Evolutionary conservation across 2,797 vertebrate genomes (phyloP), one percentile per base, ranked within the genome.

Genomic region (Notolepis coatsorum): DNA sequence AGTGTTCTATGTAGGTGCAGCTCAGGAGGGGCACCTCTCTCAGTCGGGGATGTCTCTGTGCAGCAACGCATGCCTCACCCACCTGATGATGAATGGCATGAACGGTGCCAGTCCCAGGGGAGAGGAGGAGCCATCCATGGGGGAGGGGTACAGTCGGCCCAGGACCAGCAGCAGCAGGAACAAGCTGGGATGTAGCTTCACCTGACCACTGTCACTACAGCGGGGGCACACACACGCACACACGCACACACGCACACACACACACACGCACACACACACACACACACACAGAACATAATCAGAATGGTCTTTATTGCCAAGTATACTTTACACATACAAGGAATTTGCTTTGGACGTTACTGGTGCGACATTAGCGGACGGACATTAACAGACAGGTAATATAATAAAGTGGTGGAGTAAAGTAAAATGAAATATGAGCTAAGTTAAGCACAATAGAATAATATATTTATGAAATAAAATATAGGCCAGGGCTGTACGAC

Each of bases 71-170:
- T 3, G 4, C 3, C 9, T 23, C 48, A 81, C 87, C 55, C 90
- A 98, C 97, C 96, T 96, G 79, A 96, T 93, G 70, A 99, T 96
- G 81, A 96, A 93, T 2, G 96, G 96, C 49, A 95, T 84, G 77
- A 99, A 99, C 0, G 95, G 92, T 10, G 94, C 93, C 58, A 96
- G 91, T 60, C 95, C 94, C 82, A 99, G 93, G 0, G 95, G 88
- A 7, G 96, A 96, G 1, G 82, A 90, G 0, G 94, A 92, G 42
- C 96, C 96, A 3, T 99, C 96, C 97, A 99, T 97, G 0, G 97
- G 96, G 50, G 97, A 99, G 0, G 96, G 97, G 89, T 98, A 99
- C 47, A 99, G 93, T 24, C 94, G 93, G 51, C 95, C 95, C 84
- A 97, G 89, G 48, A 99, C 94, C 85, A 98, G 84, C 64, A 99